These are phyloP conservation scores for Junonia oenone DNA, from an alignment of 2,888 invertebrate genomes.

Conservation along the genomic window DNA sequence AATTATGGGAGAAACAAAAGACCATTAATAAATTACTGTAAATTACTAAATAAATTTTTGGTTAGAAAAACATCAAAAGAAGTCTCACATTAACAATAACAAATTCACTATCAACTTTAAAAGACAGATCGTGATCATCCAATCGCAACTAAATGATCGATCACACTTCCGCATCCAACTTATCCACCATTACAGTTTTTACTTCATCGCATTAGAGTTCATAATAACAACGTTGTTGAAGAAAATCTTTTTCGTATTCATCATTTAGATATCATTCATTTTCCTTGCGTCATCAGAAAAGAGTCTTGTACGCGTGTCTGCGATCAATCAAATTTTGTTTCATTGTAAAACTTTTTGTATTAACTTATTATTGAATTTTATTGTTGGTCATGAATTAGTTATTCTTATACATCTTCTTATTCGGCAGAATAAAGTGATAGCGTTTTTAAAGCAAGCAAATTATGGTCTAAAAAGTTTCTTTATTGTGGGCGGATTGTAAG, in stretches of 20 bases:
- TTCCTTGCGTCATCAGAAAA: slow-evolving; percentile 48
- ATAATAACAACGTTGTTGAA: slow-evolving; percentile 3
- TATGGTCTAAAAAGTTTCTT: no score
- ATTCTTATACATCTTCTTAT: not conserved
- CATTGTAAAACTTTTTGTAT: slow-evolving; percentile 1
- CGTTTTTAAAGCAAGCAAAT: no score
- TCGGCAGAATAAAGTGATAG: no score
- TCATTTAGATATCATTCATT: slow-evolving; percentile 44
- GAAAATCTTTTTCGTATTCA: slow-evolving; percentile 32
- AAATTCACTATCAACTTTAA: slow-evolving; percentile 8
- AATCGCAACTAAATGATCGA: slow-evolving; percentile 19
- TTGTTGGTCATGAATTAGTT: not conserved
- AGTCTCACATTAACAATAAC: no score
- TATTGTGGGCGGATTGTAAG: no score
- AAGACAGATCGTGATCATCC: not conserved
- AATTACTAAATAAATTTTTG: no score
- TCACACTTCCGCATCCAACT: slow-evolving; percentile 23
- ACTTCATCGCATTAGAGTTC: not conserved
- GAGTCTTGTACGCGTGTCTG: slow-evolving; percentile 55
- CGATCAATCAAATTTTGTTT: slow-evolving; percentile 48
- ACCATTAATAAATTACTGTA: no score
- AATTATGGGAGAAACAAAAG: no score
- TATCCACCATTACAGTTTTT: slow-evolving; percentile 18
- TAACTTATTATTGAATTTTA: slow-evolving; percentile 12
- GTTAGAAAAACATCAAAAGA: no score